Evolutionary conservation across 2,113 vertebrate genomes (phyloP).

Genomic region (Uria aalge): DNA sequence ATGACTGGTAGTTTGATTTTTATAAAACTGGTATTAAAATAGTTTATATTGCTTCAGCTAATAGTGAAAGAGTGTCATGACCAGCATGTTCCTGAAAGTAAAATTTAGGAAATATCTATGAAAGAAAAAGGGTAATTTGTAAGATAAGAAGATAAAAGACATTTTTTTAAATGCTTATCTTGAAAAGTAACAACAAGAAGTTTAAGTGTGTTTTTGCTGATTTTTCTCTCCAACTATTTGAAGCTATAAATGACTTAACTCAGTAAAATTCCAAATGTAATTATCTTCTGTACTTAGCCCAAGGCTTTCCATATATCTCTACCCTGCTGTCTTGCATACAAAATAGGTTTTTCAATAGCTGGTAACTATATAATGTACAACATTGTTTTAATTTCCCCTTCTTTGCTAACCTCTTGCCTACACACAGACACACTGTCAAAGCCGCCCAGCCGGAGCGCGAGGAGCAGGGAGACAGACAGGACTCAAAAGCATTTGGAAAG

Average conservation of each 20-base stretch:
- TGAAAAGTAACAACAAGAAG: conserved; percentile 81
- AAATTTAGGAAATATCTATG: conserved; percentile 66
- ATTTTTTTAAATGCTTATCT: conserved; percentile 67
- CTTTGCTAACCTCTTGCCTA: conserved; percentile 75
- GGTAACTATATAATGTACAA: conserved; percentile 91
- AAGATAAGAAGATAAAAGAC: conserved; percentile 73
- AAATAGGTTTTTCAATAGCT: conserved; percentile 93
- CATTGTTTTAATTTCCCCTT: conserved; percentile 87
- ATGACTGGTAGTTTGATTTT: conserved; percentile 49
- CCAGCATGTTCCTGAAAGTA: conserved; percentile 54
- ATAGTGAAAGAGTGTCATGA: conserved; percentile 51
- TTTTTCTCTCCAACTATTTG: conserved; percentile 91
- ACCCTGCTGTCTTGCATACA: conserved; percentile 92
- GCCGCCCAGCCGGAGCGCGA: conserved; percentile 54
- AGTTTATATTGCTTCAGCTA: conserved; percentile 43
- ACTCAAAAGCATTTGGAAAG: conserved; percentile 66
- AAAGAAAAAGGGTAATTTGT: conserved; percentile 71
- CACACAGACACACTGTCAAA: conserved; percentile 34
- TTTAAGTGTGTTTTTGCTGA: conserved; percentile 84
- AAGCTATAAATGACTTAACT: conserved; percentile 99
- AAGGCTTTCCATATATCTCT: conserved; percentile 95
- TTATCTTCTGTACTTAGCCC: conserved; percentile 98
- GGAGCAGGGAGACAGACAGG: conserved; percentile 56
- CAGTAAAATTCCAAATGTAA: conserved; percentile 99
- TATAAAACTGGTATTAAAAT: conserved; percentile 49